A percentile compares a stretch with the other conserved stretches of the same genome.
Evolutionary conservation across 2,113 vertebrate species (phyloP).

Genomic region (Lasiurus cinereus): DNA sequence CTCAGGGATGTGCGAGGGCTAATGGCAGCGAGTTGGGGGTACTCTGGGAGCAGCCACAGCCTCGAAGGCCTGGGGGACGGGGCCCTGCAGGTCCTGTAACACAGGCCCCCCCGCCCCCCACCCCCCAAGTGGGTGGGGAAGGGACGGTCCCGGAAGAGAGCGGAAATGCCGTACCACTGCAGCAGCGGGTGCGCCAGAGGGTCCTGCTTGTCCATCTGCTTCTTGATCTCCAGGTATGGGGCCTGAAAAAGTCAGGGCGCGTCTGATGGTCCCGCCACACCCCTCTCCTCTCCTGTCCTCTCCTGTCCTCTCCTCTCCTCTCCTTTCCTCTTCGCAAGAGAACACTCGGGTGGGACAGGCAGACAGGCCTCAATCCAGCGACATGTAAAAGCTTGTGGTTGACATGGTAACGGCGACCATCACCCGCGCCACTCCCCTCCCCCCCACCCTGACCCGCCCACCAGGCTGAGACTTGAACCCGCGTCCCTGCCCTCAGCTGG

Average conservation of each 20-base stretch:
- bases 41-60: conserved; percentile 17
- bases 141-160: not conserved
- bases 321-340: conserved; percentile 42
- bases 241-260: conserved; percentile 87
- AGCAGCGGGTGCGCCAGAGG: conserved; percentile 94
- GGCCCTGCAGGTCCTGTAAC: conserved; percentile 8
- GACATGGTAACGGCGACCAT: conserved; percentile 10
- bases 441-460: not conserved
- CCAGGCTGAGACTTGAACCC: not conserved
- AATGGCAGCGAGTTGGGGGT: conserved; percentile 68
- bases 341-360: conserved; percentile 46
- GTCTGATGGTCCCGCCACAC: conserved; percentile 63
- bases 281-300: not conserved
- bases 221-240: conserved; percentile 96
- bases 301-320: conserved; percentile 24
- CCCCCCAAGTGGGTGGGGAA: not conserved
- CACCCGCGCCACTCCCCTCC: not conserved
- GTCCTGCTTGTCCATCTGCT: conserved; percentile 96
- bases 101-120: not conserved
- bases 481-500: not conserved
- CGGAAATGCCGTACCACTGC: conserved; percentile 89
- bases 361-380: conserved; percentile 47
- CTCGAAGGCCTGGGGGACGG: not conserved
- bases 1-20: conserved; percentile 49
- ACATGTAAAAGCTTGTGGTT: not conserved